Base-by-base conservation (phyloP, 2,888 invertebrate species). In the Conus canariensis region DNA sequence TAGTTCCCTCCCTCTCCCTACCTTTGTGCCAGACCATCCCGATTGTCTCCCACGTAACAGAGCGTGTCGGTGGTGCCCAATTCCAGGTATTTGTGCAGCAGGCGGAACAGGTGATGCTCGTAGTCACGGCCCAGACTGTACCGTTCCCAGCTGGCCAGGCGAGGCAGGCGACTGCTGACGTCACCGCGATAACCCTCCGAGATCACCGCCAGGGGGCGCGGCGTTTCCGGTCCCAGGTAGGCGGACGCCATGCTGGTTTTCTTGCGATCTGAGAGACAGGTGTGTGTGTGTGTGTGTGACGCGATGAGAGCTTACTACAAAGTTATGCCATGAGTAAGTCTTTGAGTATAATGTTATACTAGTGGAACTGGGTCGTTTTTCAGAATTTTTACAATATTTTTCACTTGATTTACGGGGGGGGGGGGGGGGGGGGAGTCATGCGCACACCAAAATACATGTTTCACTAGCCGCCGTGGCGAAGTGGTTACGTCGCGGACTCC, bases 191-290 rank as follows among this genome's bases (percentile, higher is more conserved):
- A 95, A 60, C 93, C 91, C 90, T 96, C 96, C 9, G 95, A 95
- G 86, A 96, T 94, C 10, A 95, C 95, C n/a, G 96, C 88, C 74
- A 95, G 93, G 10, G 96, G 96, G 19, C 94, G 92, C 2, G 96
- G 96, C 7, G 94, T 93, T 88, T 96, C 96, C 0, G 96, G 96
- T 30, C 96, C 96, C n/a, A 96, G 92, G 86, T 94, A 94, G 1
- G 95, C 94, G 12, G 94, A 94, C 88, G 95, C 95, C 95, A 94
- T 95, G 10, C 74, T 91, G 64, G 25, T 56, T 83, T 58, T 64
- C 16, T 64, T 10, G 16, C 74, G 74, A 14, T 64, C 64, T 64
- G 64, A 64, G 10, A 2, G 45, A 45, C 45, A 45, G 4, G 30
- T 30, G 30, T 30, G 30, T 30, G 30, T 30, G 30, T 30, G 30